Evolutionary conservation across 1,140 invertebrate species (phyloP).

Genomic region (Samia ricini): DNA sequence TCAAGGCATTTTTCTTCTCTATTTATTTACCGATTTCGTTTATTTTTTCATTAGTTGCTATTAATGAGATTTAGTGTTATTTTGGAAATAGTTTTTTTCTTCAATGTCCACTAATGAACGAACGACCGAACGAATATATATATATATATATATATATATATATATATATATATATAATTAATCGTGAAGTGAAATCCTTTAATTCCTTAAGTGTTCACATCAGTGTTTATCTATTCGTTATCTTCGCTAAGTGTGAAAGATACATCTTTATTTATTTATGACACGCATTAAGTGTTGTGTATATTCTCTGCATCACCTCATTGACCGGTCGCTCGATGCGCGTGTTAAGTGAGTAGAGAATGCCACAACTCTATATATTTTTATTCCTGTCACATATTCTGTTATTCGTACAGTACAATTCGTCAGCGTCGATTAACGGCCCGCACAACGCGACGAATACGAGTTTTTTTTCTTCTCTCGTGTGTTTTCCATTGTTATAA

Average conservation of each 20-base stretch:
- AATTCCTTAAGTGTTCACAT: background rate
- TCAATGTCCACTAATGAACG: too few species aligned
- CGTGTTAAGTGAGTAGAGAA: background rate
- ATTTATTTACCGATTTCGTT: too few species aligned
- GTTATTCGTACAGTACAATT: slow-evolving; percentile 6
- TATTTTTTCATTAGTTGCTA: too few species aligned
- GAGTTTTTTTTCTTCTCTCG: slow-evolving; percentile 8
- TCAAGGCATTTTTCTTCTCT: too few species aligned
- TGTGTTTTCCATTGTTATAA: slow-evolving; percentile 9
- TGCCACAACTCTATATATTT: background rate
- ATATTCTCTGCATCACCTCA: background rate
- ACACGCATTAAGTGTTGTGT: background rate
- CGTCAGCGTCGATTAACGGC: slow-evolving; percentile 5
- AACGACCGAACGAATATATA: too few species aligned
- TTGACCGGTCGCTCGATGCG: background rate
- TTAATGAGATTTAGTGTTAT: too few species aligned
- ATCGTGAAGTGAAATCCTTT: too few species aligned
- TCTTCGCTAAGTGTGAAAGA: background rate
- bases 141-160: too few species aligned
- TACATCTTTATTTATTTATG: background rate
- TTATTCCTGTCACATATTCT: background rate
- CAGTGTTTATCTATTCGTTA: background rate
- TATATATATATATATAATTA: too few species aligned
- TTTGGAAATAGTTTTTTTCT: too few species aligned
- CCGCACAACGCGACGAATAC: slow-evolving; percentile 3